These are phyloP conservation scores for Acleris emargana DNA, from an alignment of 2,888 invertebrate species.

Conservation along the genomic window DNA sequence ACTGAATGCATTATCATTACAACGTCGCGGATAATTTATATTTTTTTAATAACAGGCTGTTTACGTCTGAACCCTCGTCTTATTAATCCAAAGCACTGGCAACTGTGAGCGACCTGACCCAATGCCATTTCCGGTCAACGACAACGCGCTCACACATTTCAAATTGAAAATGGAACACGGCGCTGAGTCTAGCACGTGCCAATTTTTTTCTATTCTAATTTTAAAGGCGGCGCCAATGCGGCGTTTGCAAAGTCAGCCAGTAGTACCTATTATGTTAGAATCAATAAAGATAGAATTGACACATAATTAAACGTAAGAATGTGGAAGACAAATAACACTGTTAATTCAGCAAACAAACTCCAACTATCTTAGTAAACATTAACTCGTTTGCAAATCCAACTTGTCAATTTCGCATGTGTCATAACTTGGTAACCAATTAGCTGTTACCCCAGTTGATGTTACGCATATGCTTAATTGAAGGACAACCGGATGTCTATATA, in stretches of 20 bases:
- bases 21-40: slow-evolving; percentile 8
- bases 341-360: background rate
- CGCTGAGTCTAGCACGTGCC: slow-evolving; percentile 3
- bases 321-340: background rate
- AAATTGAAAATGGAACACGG: slow-evolving; percentile 25
- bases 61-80: slow-evolving; percentile 13
- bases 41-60: slow-evolving; percentile 29
- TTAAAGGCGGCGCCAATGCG: slow-evolving; percentile 15
- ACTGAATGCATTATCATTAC: slow-evolving; percentile 8
- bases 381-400: slow-evolving; percentile 7
- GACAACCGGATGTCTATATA: slow-evolving; percentile 17
- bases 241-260: slow-evolving; percentile 6
- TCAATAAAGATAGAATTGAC: background rate
- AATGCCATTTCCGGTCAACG: slow-evolving; percentile 38
- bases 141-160: slow-evolving; percentile 29
- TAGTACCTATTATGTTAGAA: background rate
- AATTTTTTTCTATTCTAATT: slow-evolving; percentile 26
- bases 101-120: slow-evolving; percentile 33
- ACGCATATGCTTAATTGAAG: slow-evolving; percentile 1
- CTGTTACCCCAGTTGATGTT: background rate
- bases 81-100: slow-evolving; percentile 1
- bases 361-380: background rate
- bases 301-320: background rate
- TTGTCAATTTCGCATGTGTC: slow-evolving; percentile 12
- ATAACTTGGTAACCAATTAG: slow-evolving; percentile 16